Percentiles rank a stretch among this genome's conserved stretches.
phyloP scores from a whole-genome alignment of 2,113 vertebrate genomes.

The Plotosus lineatus region DNA sequence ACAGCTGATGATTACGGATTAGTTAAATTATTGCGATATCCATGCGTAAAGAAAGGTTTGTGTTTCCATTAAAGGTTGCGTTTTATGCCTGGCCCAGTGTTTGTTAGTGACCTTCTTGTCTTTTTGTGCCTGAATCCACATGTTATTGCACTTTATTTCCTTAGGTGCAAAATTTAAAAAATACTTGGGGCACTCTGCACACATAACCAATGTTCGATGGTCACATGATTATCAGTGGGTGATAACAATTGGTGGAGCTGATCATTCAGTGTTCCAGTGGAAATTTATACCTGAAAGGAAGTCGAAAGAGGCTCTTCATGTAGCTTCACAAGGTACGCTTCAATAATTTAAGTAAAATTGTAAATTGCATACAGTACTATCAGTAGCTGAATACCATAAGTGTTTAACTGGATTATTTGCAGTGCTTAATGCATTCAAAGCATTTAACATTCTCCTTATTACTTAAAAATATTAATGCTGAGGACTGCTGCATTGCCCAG shows the following conservation, averaged over 20 bases:
- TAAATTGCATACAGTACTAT: background rate
- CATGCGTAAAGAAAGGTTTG: slow-evolving; percentile 93
- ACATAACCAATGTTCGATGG: slow-evolving; percentile 95
- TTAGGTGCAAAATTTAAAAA: slow-evolving; percentile 96
- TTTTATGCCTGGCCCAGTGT: background rate
- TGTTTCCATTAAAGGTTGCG: slow-evolving; percentile 22
- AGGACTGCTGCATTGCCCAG: slow-evolving; percentile 5
- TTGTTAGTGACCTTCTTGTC: background rate
- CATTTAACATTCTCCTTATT: background rate
- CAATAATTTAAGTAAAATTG: background rate
- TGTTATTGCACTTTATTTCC: slow-evolving; percentile 50
- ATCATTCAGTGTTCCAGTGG: slow-evolving; percentile 99
- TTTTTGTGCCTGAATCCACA: background rate
- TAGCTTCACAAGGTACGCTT: slow-evolving; percentile 87
- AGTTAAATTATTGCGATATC: slow-evolving; percentile 94
- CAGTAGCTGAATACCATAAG: background rate
- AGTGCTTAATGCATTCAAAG: background rate
- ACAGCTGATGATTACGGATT: slow-evolving; percentile 96
- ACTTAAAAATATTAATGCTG: background rate
- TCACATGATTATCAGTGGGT: slow-evolving; percentile 98
- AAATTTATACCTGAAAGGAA: slow-evolving; percentile 96
- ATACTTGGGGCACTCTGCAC: slow-evolving; percentile 96
- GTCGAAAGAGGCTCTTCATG: slow-evolving; percentile 89
- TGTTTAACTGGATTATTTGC: background rate
- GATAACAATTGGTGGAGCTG: slow-evolving; percentile 94